phyloP scores from a whole-genome alignment of 2,888 invertebrate genomes.

The Nasonia oneida region DNA sequence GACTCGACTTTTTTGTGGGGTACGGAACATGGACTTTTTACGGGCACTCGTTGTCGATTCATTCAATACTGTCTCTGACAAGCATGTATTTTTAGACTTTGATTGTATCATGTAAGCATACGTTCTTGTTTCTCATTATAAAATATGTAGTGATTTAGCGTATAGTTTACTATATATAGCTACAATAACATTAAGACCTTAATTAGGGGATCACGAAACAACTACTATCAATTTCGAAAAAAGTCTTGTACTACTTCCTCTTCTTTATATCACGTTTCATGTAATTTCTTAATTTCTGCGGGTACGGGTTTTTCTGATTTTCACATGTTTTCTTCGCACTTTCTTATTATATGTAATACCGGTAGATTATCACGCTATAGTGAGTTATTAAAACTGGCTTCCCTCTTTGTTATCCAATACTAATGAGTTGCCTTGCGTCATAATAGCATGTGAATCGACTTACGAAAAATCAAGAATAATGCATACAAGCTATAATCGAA shows the following conservation, averaged over 20 bases:
- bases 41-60: not conserved
- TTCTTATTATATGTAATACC: constrained; percentile 44
- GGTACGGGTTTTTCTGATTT: constrained; percentile 22
- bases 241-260: not conserved
- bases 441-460: not conserved
- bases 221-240: no score
- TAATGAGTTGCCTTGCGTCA: constrained; percentile 1
- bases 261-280: not conserved
- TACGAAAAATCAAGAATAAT: not conserved
- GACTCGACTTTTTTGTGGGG: not conserved
- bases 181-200: no score
- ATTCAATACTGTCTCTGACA: not conserved
- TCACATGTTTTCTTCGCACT: constrained; percentile 33
- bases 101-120: not conserved
- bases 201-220: no score
- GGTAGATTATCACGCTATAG: constrained; percentile 25
- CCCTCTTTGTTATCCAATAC: constrained; percentile 12
- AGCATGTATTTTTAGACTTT: not conserved
- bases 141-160: not conserved
- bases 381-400: not conserved
- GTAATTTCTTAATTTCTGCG: constrained; percentile 18
- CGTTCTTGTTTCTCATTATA: not conserved
- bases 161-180: not conserved
- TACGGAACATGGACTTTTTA: not conserved
- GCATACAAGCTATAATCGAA: not conserved